These are phyloP conservation scores for Sycophaga agraensis DNA, from an alignment of 1,140 invertebrate genomes.

Conservation along the genomic window DNA sequence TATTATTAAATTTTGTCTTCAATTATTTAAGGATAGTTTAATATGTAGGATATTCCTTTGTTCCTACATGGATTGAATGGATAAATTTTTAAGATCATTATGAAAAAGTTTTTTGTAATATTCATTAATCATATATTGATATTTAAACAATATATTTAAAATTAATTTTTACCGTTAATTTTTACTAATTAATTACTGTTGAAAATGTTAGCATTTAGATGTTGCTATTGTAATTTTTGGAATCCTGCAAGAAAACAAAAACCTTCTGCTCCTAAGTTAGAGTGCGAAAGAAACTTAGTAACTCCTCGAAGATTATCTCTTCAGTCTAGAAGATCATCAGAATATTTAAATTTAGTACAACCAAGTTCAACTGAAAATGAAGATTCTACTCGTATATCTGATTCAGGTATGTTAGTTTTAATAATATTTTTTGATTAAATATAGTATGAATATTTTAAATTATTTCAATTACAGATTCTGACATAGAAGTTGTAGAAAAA, in stretches of 20 bases:
- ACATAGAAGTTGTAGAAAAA: conserved; percentile 48
- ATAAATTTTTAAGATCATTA: too few species aligned
- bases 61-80: too few species aligned
- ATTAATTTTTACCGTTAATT: conserved; percentile 26
- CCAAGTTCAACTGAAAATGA: conserved; percentile 15
- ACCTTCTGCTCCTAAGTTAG: conserved; percentile 70
- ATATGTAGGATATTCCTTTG: too few species aligned
- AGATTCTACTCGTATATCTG: not conserved
- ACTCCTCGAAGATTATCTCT: conserved; percentile 18
- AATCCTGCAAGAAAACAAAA: conserved; percentile 84
- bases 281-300: conserved; percentile 38
- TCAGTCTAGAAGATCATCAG: not conserved
- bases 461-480: conserved; percentile 41
- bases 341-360: conserved; percentile 19
- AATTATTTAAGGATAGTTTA: too few species aligned
- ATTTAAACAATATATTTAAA: not conserved
- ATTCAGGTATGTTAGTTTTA: not conserved
- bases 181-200: too few species aligned
- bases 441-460: not conserved
- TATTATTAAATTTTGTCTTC: too few species aligned
- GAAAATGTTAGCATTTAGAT: conserved; percentile 80
- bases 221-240: conserved; percentile 82
- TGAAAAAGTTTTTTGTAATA: too few species aligned
- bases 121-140: too few species aligned
- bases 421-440: conserved; percentile 1